A percentile compares a stretch with the other conserved stretches of the same genome.
Conservation (phyloP, 2,113 vertebrate genomes). For the Phocoena phocoena region DNA sequence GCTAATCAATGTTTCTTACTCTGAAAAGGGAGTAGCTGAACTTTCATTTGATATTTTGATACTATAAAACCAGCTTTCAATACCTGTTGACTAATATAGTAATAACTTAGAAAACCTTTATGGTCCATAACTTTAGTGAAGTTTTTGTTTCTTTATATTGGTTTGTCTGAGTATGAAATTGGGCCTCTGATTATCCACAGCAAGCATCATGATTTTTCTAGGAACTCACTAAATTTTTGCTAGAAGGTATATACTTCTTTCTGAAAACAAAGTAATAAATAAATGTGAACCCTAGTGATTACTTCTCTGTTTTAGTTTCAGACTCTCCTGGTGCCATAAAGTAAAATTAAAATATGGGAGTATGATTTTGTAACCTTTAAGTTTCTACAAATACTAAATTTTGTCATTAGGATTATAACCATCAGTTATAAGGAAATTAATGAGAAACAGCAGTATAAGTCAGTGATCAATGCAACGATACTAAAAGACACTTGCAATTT, state of each 20-base stretch:
- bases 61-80: background rate
- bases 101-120: background rate
- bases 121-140: background rate
- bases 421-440: background rate
- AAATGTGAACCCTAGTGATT: background rate
- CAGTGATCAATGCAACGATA: background rate
- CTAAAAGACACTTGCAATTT: background rate
- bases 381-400: background rate
- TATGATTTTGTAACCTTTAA: background rate
- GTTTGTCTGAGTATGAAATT: background rate
- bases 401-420: background rate
- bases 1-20: background rate
- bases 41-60: background rate
- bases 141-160: background rate
- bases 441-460: background rate
- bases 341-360: background rate
- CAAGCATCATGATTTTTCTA: background rate
- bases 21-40: background rate
- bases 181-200: background rate
- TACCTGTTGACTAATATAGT: background rate
- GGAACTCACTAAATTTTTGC: background rate
- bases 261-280: slow-evolving; percentile 3
- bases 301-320: background rate
- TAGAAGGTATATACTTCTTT: background rate
- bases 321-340: background rate